Base-by-base conservation (phyloP, 2,888 invertebrate genomes). In the Allolobophora icterica region DNA sequence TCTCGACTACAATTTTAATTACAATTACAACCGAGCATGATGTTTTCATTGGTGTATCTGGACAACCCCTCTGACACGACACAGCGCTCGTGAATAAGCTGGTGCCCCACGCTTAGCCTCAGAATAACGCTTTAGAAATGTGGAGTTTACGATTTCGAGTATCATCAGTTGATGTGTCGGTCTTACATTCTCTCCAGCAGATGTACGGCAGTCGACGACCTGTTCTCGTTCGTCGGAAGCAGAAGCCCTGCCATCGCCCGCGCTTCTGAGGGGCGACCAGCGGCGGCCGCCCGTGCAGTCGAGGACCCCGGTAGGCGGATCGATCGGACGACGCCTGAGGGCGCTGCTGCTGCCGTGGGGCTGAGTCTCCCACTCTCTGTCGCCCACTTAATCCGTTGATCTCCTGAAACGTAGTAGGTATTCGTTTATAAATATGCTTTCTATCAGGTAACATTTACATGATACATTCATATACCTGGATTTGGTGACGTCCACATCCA, bases 151-250 rank as follows among this genome's bases (percentile, higher is more conserved):
- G 30, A 13, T 71, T 71, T 0, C n/a, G 5, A 58, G 30, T 24
- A 13, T 58, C 3, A 6, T 30, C 8, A 2, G 8, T 24, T 58
- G 30, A 58, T 58, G 19, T 19, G n/a, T n/a, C 1, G 2, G 71
- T 87, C 92, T 90, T 45, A 92, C 93, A 91, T 92, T 91, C 92
- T 71, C 93, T 93, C 93, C 93, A 93, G 92, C 93, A 93, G 84
- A 93, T 92, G 92, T 93, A 93, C 19, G 93, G 93, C 89, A 93
- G 91, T 91, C 91, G 92, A 13, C 93, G 91, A 4, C 93, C 93
- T 35, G 91, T 92, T 52, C 91, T 90, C 45, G 92, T 93, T 90
- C 91, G 92, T 84, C 92, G 90, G 92, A 93, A 93, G 92, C 93
- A 93, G 91, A 93, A 93, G 83, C 93, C 93, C 90, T 93, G 93